Evolutionary conservation across 2,888 invertebrate species (phyloP), one percentile per base, ranked within the genome.

Genomic region (Orthonychiurus folsomi): DNA sequence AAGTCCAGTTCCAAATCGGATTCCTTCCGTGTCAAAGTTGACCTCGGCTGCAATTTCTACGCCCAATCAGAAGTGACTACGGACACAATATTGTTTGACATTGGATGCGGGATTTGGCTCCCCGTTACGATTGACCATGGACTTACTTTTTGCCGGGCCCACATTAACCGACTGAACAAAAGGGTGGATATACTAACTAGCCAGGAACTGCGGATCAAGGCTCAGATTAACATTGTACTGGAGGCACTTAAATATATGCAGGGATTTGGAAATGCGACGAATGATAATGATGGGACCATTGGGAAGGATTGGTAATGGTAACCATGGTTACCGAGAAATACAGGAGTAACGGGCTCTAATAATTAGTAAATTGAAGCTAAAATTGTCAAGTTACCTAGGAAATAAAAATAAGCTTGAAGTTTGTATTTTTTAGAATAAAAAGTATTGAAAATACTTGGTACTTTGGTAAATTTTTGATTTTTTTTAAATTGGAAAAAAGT

Each of bases 11-110:
- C 53, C 15, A 21, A 9, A 5, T 3, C 25, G 2, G 56, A 47
- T 18, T 9, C 20, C 9, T 47, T 65, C 0, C 48, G 66, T 25
- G 62, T 63, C 1, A 82, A 86, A 78, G 82, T 92, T 26, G 88
- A 92, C 75, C 78, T 93, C 28, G 92, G 92, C n/a, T 86, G 87
- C 72, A 88, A 87, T 76, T 86, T 90, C 70, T 92, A 88, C 73
- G 85, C 88, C 75, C 86, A 90, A 76, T 89, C 89, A 0, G 79
- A 84, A 61, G 84, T 90, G 59, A 84, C 88, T 74, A 79, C 84
- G 1, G 82, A 84, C 0, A 81, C 77, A 50, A 82, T 92, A 59
- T 78, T 86, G 25, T 81, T 92, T 25, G 83, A 87, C 74, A 79
- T 92, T 64, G 92, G 92, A 0, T 82, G 86, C 70, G 86, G 87